These are phyloP conservation scores for Zaprionus capensis DNA, from an alignment of 1,140 invertebrate species.

Conservation along the genomic window DNA sequence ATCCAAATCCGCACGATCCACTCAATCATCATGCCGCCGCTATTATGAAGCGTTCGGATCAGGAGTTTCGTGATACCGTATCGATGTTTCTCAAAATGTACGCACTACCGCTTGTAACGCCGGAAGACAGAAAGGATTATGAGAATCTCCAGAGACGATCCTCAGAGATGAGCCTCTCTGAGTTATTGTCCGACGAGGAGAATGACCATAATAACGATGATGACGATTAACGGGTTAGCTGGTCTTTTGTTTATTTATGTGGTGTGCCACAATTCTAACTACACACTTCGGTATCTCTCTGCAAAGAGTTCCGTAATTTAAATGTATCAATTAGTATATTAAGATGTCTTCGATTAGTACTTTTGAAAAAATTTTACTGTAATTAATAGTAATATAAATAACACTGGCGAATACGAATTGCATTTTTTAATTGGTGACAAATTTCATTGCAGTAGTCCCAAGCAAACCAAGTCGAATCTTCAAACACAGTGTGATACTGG, in stretches of 20 bases:
- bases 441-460: constrained; percentile 12
- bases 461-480: background rate
- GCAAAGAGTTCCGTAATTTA: constrained; percentile 10
- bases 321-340: constrained; percentile 29
- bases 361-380: background rate
- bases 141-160: constrained; percentile 61
- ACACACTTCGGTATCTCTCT: constrained; percentile 14
- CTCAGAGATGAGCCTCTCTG: constrained; percentile 64
- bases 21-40: constrained; percentile 99
- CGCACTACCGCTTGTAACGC: constrained; percentile 86
- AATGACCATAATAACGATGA: constrained; percentile 11
- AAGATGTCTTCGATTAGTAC: background rate
- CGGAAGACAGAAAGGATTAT: background rate
- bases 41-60: constrained; percentile 99
- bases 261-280: constrained; percentile 28
- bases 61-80: constrained; percentile 99
- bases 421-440: background rate
- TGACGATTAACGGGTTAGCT: constrained; percentile 41
- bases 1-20: constrained; percentile 98
- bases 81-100: constrained; percentile 98
- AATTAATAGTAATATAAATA: background rate
- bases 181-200: constrained; percentile 53
- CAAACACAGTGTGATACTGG: background rate
- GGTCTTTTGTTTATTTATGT: constrained; percentile 46
- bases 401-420: background rate